Evolutionary conservation across 2,888 invertebrate genomes (phyloP).

Genomic region (Punctoribates punctum): DNA sequence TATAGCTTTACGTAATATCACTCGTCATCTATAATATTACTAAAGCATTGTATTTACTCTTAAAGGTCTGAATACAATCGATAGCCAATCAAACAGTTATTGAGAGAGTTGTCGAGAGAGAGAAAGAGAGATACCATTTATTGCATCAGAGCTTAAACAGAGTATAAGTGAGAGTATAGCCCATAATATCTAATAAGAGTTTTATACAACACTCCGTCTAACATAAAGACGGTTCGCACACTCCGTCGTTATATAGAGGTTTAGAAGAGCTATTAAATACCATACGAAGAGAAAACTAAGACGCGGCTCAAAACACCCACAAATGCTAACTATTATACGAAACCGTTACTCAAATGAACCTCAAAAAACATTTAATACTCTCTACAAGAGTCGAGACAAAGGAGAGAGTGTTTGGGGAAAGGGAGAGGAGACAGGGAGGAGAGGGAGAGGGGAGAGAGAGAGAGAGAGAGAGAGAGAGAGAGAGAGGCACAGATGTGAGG

Average conservation of each 20-base stretch:
- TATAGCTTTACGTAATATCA: neutral
- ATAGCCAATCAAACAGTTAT: neutral
- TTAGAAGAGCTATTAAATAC: neutral
- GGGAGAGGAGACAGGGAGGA: neutral
- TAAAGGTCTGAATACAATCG: neutral
- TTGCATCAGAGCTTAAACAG: slow-evolving; percentile 27
- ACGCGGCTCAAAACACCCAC: slow-evolving; percentile 9
- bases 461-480: slow-evolving; percentile 27
- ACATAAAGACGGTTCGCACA: neutral
- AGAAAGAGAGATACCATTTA: neutral
- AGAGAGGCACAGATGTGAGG: slow-evolving; percentile 21
- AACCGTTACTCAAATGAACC: slow-evolving; percentile 38
- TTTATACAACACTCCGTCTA: neutral
- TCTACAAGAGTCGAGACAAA: neutral
- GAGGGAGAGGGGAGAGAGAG: slow-evolving; percentile 23
- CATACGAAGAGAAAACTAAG: slow-evolving; percentile 16
- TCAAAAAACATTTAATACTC: slow-evolving; percentile 19
- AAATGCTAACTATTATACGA: neutral
- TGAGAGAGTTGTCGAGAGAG: neutral
- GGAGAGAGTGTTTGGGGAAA: neutral
- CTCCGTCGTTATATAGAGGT: neutral
- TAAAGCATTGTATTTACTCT: too few relatives aligned
- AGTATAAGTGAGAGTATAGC: neutral
- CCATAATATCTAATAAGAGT: neutral
- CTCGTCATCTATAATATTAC: neutral